Base-by-base conservation (phyloP, 1,140 invertebrate species). In the Bactericera cockerelli region DNA sequence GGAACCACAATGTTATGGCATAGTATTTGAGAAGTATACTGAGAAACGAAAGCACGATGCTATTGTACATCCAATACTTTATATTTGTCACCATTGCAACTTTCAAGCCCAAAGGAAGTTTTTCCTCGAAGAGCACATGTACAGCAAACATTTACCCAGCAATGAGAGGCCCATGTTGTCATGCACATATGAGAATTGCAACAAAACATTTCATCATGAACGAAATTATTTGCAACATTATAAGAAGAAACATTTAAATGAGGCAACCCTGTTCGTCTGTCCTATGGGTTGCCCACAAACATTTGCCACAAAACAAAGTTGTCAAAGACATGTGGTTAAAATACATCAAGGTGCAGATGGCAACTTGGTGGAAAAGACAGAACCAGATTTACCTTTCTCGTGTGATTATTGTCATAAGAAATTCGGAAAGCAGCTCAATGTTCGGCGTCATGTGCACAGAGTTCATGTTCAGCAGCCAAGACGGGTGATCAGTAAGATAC, bases 241-340 rank as follows among this genome's bases (percentile, higher is more conserved):
- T 49, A 49, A 49, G 19, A 19, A 49, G n/a, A 19, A 49, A 8
- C 42, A 49, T 49, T 19, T 16, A 8, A 16, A 49, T 8, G 42
- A 19, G 19, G n/a, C 6, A 8, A 4, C 22, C 4, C n/a, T 6
- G 4, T 49, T 19, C 19, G n/a, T 22, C 8, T 49, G 42, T 22
- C n/a, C 42, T 4, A 4, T 19, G 22, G 42, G 42, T 49, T 49
- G 42, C 19, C 22, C 42, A 4, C n/a, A 22, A 19, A 49, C 42
- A 49, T 49, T 49, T 22, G 22, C 42, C n/a, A 49, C 42, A 6
- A 49, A 49, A 49, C 42, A 49, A n/a, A 49, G 42, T 49, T 22
- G n/a, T 16, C 42, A 49, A 49, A 49, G 42, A n/a, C 42, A 49
- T 49, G 22, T 49, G n/a, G n/a, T 22, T 8, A 49, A 49, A 22